Evolutionary conservation across 2,113 vertebrate species (phyloP).

Genomic region (Mixornis gularis): DNA sequence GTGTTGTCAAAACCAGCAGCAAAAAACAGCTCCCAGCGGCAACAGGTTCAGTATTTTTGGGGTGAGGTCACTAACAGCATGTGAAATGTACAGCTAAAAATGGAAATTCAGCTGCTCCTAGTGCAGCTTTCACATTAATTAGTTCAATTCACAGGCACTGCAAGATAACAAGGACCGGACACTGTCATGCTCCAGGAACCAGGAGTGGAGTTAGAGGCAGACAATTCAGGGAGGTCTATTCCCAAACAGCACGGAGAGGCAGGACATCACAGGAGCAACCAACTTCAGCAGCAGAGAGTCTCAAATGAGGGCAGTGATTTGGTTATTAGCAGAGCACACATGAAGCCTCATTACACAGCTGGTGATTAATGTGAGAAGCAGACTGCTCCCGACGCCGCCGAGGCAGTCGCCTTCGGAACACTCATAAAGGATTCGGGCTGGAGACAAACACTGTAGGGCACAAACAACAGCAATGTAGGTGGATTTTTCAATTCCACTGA

Average conservation of each 20-base stretch:
- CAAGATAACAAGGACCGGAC: neutral
- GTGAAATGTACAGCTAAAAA: neutral
- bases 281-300: neutral
- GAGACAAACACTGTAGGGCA: neutral
- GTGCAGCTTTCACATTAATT: neutral
- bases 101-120: neutral
- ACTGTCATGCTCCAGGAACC: neutral
- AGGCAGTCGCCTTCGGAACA: neutral
- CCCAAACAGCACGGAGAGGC: neutral
- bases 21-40: neutral
- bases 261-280: neutral
- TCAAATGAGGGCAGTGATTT: neutral
- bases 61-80: neutral
- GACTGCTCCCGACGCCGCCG: neutral
- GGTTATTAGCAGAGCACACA: constrained; percentile 6
- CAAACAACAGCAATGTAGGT: neutral
- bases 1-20: neutral
- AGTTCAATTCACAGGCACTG: neutral
- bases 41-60: neutral
- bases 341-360: constrained; percentile 43
- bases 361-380: constrained; percentile 54
- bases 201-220: neutral
- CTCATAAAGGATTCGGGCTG: neutral
- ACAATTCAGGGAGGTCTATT: neutral
- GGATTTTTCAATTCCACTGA: neutral